Conservation (phyloP, 2,888 invertebrate species). For the Apodemia duryi region DNA sequence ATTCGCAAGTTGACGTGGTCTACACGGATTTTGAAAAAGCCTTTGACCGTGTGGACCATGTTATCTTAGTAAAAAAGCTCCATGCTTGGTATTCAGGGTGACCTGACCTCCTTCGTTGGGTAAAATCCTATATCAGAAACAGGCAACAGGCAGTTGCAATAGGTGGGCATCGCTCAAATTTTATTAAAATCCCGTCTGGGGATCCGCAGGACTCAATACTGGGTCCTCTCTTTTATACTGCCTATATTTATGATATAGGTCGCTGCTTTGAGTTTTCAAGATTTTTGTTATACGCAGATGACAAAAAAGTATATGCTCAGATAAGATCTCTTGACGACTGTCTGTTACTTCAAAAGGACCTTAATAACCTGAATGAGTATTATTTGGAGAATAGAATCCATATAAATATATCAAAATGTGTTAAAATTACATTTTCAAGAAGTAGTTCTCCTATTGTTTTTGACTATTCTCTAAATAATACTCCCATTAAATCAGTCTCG, state of each 20-base stretch:
- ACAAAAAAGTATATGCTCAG: background rate
- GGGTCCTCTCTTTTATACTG: background rate
- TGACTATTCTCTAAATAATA: background rate
- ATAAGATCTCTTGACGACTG: background rate
- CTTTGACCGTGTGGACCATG: slow-evolving; percentile 28
- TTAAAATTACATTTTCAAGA: background rate
- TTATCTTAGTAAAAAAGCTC: slow-evolving; percentile 20
- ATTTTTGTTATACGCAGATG: slow-evolving; percentile 1
- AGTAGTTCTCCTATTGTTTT: background rate
- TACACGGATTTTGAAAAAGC: slow-evolving; percentile 29
- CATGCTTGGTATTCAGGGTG: slow-evolving; percentile 17
- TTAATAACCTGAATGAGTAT: background rate
- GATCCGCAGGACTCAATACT: slow-evolving; percentile 1
- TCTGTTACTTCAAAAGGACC: background rate
- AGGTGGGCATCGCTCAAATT: background rate
- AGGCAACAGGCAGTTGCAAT: background rate
- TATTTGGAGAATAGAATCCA: background rate
- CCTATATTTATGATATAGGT: background rate
- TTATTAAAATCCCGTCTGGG: background rate
- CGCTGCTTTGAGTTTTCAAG: background rate
- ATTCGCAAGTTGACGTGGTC: slow-evolving; percentile 24
- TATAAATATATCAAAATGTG: background rate
- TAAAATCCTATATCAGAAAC: background rate
- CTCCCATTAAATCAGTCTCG: background rate
- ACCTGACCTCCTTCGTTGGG: background rate